These are phyloP conservation scores for Syngnathus floridae DNA, from an alignment of 2,113 vertebrate species.

Conservation along the genomic window DNA sequence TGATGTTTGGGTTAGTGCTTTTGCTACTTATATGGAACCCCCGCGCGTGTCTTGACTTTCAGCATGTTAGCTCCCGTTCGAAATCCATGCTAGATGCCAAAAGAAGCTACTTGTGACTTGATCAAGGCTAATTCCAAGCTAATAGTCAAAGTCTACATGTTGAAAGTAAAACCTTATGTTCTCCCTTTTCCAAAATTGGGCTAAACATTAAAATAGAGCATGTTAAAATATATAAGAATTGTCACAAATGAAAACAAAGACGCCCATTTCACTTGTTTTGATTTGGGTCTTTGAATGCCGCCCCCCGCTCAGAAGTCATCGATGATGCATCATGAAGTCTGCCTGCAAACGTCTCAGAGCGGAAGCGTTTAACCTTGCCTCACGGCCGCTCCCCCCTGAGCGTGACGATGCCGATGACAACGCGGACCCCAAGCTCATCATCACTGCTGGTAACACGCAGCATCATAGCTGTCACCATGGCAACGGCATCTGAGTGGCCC, in stretches of 20 bases:
- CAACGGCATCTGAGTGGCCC: no score
- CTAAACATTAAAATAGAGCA: not conserved
- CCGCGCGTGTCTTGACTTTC: not conserved
- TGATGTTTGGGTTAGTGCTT: not conserved
- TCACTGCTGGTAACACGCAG: slow-evolving; percentile 58
- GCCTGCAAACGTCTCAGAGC: slow-evolving; percentile 32
- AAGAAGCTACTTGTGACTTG: not conserved
- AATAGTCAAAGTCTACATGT: not conserved
- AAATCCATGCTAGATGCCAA: not conserved
- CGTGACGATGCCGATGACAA: slow-evolving; percentile 44
- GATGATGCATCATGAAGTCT: slow-evolving; percentile 54
- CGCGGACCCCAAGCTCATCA: slow-evolving; percentile 58
- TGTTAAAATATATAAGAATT: not conserved
- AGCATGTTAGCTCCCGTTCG: not conserved
- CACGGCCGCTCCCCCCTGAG: not conserved
- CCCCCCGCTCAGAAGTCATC: slow-evolving; percentile 38
- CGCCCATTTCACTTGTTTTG: no score
- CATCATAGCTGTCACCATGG: not conserved
- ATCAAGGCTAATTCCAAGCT: not conserved
- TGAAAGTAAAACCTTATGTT: not conserved
- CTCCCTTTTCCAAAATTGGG: not conserved
- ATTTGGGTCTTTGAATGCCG: no score
- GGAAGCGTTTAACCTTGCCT: not conserved
- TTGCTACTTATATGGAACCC: not conserved
- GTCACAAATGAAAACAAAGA: not conserved